Base-by-base conservation (phyloP, 2,888 invertebrate genomes). In the Agrotis puta region DNA sequence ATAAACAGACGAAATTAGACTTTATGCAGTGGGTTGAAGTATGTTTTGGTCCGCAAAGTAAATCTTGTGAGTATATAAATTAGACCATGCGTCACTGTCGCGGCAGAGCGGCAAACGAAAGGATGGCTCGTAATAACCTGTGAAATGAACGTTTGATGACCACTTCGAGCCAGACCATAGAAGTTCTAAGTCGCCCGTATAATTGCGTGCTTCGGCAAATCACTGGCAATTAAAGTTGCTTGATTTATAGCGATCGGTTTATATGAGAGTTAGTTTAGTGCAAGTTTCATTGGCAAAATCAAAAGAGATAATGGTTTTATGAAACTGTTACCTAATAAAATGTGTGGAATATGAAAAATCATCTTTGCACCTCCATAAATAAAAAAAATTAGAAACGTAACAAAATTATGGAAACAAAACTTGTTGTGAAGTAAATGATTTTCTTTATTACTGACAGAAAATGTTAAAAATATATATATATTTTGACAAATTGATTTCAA, bases 61-160 rank as follows among this genome's bases (percentile, higher is more conserved):
- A 89, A 82, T 79, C 75, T 89, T 89, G 92, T 84, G 77, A 84
- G 87, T 89, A 84, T 89, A 91, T 92, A 94, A 94, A 94, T 94
- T 94, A 92, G 92, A 92, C 89, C 88, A 94, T 95, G 90, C 90
- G 91, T 95, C 95, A 94, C 91, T 94, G 95, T 94, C 95, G 90
- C 82, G 77, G 78, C 82, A 83, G 81, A 83, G 89, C 85, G 86
- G 79, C 84, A 89, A 89, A 88, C 87, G 90, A 90, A 92, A 89
- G 89, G 90, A 90, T 89, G 88, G 88, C 85, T 86, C 86, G 92
- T 92, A 93, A 94, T 94, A 93, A 93, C 93, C 92, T 93, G 92
- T 90, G 91, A 95, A 94, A 94, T 93, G 91, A 92, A 91, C 92
- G 79, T 86, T 91, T 91, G 92, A 93, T 93, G 93, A 91, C 92